A percentile compares a stretch with the other conserved stretches of the same genome.
These are phyloP conservation scores for Sarcophaga subvicina DNA, from an alignment of 2,888 invertebrate species.

Conservation along the genomic window DNA sequence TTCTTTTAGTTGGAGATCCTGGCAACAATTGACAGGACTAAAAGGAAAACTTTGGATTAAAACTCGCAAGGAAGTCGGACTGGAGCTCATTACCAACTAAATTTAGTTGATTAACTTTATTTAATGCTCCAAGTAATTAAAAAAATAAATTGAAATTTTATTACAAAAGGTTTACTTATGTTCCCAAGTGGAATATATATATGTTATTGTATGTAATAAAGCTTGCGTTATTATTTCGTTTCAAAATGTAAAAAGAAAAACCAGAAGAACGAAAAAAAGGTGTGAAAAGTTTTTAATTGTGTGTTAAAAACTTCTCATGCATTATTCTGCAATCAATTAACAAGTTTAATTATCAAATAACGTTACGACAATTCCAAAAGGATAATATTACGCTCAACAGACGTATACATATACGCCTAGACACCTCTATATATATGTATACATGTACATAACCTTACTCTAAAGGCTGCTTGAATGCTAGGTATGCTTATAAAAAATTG, in stretches of 20 bases:
- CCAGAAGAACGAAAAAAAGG: background rate
- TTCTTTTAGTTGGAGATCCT: too few relatives aligned
- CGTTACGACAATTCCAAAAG: slow-evolving; percentile 24
- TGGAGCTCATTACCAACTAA: too few relatives aligned
- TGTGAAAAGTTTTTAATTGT: slow-evolving; percentile 63
- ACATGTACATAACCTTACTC: background rate
- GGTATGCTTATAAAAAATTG: background rate
- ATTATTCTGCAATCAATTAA: slow-evolving; percentile 68
- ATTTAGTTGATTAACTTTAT: too few relatives aligned
- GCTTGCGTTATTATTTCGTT: background rate
- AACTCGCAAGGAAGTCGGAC: too few relatives aligned
- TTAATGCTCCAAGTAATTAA: too few relatives aligned
- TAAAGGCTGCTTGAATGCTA: background rate
- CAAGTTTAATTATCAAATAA: slow-evolving; percentile 65
- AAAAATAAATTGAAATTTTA: too few relatives aligned
- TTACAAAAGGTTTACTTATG: too few relatives aligned
- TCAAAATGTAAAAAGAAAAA: slow-evolving; percentile 5
- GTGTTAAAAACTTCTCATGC: slow-evolving; percentile 62
- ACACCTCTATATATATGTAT: too few relatives aligned
- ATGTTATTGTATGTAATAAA: too few relatives aligned
- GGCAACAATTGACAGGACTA: too few relatives aligned
- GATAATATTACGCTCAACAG: slow-evolving; percentile 18
- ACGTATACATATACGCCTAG: background rate
- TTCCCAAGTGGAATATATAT: too few relatives aligned
- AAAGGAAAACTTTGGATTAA: too few relatives aligned